A percentile compares a stretch with the other conserved stretches of the same genome.
These are phyloP conservation scores for Stenodera caucasica DNA, from an alignment of 2,888 invertebrate species.

Conservation along the genomic window DNA sequence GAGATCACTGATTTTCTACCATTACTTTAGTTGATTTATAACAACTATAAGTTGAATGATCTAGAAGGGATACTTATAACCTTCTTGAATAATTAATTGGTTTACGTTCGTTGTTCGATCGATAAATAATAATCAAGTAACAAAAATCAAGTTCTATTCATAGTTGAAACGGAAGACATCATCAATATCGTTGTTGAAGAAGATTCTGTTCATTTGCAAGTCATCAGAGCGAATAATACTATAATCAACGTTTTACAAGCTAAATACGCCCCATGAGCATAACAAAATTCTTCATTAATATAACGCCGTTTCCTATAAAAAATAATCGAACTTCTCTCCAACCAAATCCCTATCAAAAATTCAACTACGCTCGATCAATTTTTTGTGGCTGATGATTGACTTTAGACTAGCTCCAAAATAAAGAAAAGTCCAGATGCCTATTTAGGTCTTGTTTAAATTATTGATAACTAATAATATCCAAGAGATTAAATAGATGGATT, in stretches of 20 bases:
- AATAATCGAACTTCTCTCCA: slow-evolving; percentile 10
- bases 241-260: slow-evolving; percentile 10
- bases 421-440: slow-evolving; percentile 35
- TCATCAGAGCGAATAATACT: slow-evolving; percentile 12
- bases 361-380: slow-evolving; percentile 6
- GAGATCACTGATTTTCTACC: slow-evolving; percentile 29
- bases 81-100: too few relatives aligned
- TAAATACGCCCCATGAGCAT: slow-evolving; percentile 9
- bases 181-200: background rate
- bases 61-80: slow-evolving; percentile 11
- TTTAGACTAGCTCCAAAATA: background rate
- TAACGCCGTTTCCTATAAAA: background rate
- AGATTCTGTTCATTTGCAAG: slow-evolving; percentile 10
- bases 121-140: background rate
- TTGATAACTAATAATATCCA: slow-evolving; percentile 42
- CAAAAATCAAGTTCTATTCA: too few relatives aligned
- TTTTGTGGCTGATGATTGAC: too few relatives aligned
- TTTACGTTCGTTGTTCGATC: background rate
- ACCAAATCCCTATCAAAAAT: slow-evolving; percentile 1
- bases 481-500: slow-evolving; percentile 36
- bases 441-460: slow-evolving; percentile 42
- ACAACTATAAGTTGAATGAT: slow-evolving; percentile 28
- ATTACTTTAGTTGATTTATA: slow-evolving; percentile 24
- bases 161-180: too few relatives aligned
- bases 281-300: slow-evolving; percentile 14